Percentiles rank a stretch among this genome's conserved stretches.
Conservation (phyloP, 2,888 invertebrate species). For the Ectemnius continuus region DNA sequence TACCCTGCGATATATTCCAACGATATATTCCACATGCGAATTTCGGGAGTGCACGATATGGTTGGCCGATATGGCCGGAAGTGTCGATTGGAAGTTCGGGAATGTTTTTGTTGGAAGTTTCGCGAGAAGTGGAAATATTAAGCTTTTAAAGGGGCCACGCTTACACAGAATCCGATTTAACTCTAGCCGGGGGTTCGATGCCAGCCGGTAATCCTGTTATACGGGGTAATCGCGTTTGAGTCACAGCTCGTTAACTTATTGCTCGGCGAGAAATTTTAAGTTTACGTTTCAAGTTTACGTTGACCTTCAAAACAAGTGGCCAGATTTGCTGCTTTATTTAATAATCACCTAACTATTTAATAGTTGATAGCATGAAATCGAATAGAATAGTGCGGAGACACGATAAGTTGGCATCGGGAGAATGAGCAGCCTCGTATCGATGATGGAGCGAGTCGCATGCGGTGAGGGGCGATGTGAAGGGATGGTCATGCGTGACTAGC, state of each 20-base stretch:
- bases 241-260: constrained; percentile 69
- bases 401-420: no score
- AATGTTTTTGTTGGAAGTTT: constrained; percentile 20
- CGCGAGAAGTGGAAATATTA: constrained; percentile 52
- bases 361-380: no score
- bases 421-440: neutral
- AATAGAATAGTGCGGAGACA: no score
- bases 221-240: constrained; percentile 66
- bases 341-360: no score
- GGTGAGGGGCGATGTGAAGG: neutral
- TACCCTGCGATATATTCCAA: neutral
- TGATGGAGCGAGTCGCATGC: constrained; percentile 20
- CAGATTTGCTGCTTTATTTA: no score
- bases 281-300: constrained; percentile 52
- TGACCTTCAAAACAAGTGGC: neutral
- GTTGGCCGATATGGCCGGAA: neutral
- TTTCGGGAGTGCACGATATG: neutral
- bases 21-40: neutral
- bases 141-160: constrained; percentile 63
- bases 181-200: constrained; percentile 61
- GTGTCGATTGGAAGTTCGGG: constrained; percentile 1
- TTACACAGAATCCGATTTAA: constrained; percentile 61
- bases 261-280: constrained; percentile 65
- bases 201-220: constrained; percentile 65
- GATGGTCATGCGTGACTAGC: constrained; percentile 27